Conservation (phyloP, 1,140 invertebrate genomes). For the Drosophila oshimai region DNA sequence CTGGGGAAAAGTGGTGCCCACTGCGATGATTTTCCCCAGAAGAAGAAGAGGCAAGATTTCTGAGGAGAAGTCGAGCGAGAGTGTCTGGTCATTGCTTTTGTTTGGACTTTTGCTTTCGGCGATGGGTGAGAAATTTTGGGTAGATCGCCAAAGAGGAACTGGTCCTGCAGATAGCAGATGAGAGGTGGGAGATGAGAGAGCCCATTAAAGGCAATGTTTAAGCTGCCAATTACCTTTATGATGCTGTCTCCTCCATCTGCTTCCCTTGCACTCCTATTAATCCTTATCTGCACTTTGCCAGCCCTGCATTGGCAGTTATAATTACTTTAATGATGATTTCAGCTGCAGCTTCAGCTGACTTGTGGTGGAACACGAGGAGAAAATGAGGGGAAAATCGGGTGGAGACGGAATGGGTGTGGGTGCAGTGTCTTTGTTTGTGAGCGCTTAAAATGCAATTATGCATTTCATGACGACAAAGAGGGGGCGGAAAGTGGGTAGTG, state of each 20-base stretch:
- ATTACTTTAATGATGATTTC: conserved; percentile 72
- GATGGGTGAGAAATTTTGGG: too few relatives aligned
- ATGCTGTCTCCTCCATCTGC: neutral
- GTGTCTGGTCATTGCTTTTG: conserved; percentile 2
- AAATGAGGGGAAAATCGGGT: neutral
- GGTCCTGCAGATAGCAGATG: too few relatives aligned
- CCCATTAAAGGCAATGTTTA: neutral
- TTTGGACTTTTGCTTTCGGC: conserved; percentile 10
- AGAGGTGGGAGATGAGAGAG: neutral
- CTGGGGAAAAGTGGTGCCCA: neutral
- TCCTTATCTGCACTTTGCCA: conserved; percentile 7
- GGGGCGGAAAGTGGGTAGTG: too few relatives aligned
- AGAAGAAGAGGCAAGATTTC: neutral
- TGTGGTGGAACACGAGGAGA: neutral
- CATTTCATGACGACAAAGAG: conserved; percentile 9
- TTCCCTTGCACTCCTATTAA: neutral
- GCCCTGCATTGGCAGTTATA: conserved; percentile 51
- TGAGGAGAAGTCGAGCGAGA: neutral
- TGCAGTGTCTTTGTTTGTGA: conserved; percentile 52
- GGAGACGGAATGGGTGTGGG: neutral
- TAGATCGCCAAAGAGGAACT: too few relatives aligned
- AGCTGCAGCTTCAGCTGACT: conserved; percentile 7
- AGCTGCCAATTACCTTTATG: conserved; percentile 31
- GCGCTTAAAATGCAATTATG: conserved; percentile 67
- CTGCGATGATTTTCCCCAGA: neutral